Base-by-base conservation (phyloP, 2,888 invertebrate species). In the Cyclophora punctaria region DNA sequence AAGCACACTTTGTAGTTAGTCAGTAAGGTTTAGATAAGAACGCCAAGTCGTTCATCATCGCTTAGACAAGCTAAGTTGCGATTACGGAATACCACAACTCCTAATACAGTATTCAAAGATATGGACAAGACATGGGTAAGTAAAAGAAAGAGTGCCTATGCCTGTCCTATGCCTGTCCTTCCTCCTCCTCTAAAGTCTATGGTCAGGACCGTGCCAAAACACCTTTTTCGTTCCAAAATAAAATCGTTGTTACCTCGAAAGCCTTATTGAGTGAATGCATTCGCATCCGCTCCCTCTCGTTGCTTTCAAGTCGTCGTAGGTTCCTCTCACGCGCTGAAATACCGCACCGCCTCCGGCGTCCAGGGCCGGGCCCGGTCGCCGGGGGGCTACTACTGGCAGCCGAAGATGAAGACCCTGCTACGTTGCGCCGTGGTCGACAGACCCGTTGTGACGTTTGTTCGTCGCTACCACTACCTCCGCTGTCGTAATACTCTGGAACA, bases 261-360 rank as follows among this genome's bases (percentile, higher is more conserved):
- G 97, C 97, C 72, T 96, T 95, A 76, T 97, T 97, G 51, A 97
- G 90, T 48, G 95, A 95, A 78, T 97, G 97, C 97, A 97, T 97
- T 66, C 97, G 90, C 94, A 96, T 95, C 52, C 97, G 90, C 81
- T 97, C 97, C 48, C 97, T 89, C 78, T 97, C 96, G 78, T 97
- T 97, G 79, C 96, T 96, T 83, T 97, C 97, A 48, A 97, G 90
- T 51, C 97, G 91, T 47, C 97, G 91, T 53, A 95, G 85, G 80
- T 96, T 97, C 57, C 96, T 90, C 73, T 97, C 97, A 50, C 96
- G 90, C 2, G 96, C 95, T 52, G 94, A 95, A 52, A 95, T 89
- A 3, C 93, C 93, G 62, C 93, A 92, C 71, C 94, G 92, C 60
- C 95, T 91, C 63, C 93, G 86, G n/a, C 93, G 81, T 50, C 84